Conservation (phyloP, 2,797 vertebrate genomes). For the Alfaro cultratus region DNA sequence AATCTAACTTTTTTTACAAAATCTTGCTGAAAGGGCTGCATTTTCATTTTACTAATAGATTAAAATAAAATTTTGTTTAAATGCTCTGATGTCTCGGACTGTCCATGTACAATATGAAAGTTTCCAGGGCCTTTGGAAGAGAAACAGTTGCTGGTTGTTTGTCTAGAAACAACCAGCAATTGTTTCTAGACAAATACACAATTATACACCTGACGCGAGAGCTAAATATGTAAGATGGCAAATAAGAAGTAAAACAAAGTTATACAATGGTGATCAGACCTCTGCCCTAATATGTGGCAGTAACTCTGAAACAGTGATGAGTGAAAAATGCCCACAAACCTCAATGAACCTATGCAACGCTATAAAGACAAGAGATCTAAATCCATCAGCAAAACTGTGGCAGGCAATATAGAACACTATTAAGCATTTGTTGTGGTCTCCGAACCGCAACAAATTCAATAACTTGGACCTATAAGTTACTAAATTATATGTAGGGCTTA, state of each 20-base stretch:
- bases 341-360: background rate
- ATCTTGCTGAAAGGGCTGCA: background rate
- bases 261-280: background rate
- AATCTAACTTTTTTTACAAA: background rate
- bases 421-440: background rate
- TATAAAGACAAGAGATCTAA: background rate
- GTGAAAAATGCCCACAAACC: background rate
- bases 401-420: background rate
- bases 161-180: too few species aligned
- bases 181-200: background rate
- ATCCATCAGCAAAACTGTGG: background rate
- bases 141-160: background rate
- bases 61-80: background rate
- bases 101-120: background rate
- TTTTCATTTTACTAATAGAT: background rate
- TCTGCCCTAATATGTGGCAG: background rate
- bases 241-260: background rate
- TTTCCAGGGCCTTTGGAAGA: background rate
- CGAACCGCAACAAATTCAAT: background rate
- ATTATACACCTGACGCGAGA: background rate
- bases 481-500: background rate
- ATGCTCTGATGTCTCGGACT: background rate
- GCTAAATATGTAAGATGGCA: background rate
- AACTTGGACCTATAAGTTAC: background rate
- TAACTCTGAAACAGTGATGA: background rate